Base-by-base conservation (phyloP, 2,113 vertebrate genomes). In the Anguilla rostrata region DNA sequence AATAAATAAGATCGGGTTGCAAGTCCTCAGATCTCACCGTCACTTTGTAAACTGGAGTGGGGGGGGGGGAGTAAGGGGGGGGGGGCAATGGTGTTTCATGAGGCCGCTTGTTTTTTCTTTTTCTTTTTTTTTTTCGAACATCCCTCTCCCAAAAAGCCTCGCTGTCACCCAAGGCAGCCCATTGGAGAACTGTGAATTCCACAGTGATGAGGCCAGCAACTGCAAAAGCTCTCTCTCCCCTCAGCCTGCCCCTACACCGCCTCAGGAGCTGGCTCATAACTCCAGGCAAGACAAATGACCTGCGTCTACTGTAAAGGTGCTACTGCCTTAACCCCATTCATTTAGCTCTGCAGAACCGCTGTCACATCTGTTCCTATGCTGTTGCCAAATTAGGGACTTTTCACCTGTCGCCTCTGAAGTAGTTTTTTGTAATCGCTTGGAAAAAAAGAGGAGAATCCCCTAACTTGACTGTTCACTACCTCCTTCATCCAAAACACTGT, bases 1-100 rank as follows among this genome's bases (percentile, higher is more conserved):
- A 90, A 91, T 92, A 91, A 91, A 92, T 91, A 91, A 87, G 90
- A 91, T 92, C 89, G 20, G 78, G 89, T 94, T 93, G 71, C 91
- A 83, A 34, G 81, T 40, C 83, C 84, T 91, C 85, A 88, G 88
- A 93, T 91, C 92, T 88, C 84, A 78, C 86, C 79, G 83, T 80
- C 88, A 84, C 88, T 91, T 89, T 88, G 91, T 87, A 90, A 90
- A 92, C 83, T 81, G 79, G 87, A 81, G 46, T 53, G 40, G 22
- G 41, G 46, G 22, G 41, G 46, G 84, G 56, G 43, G 43, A 46
- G 43, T 4, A 46, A 8, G 7, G 46, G 87, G 29, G 66, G 78
- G 81, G 71, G 84, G 71, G 43, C 43, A 85, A 53, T 60, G 82
- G 66, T 29, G 66, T 83, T 84, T 87, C 78, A 85, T 29, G 83